These are phyloP conservation scores for Riparia riparia DNA, from an alignment of 2,113 vertebrate species.

Conservation along the genomic window DNA sequence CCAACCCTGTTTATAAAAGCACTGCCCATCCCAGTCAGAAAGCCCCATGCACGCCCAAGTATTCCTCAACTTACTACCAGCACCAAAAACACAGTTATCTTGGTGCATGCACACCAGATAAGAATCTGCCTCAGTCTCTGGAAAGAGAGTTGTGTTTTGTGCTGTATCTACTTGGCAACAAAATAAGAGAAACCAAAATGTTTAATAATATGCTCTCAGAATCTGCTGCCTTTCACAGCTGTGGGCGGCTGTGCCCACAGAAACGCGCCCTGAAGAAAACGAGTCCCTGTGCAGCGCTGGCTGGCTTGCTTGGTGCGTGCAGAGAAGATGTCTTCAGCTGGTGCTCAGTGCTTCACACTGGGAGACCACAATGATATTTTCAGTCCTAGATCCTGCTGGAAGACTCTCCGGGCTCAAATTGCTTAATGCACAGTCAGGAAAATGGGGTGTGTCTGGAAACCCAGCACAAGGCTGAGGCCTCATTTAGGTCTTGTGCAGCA, in stretches of 20 bases:
- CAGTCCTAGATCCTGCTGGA: neutral
- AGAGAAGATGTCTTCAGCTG: neutral
- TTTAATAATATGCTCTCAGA: constrained; percentile 26
- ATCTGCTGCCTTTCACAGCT: constrained; percentile 35
- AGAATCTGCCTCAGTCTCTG: neutral
- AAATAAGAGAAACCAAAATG: constrained; percentile 25
- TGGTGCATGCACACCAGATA: neutral
- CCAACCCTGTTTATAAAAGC: neutral
- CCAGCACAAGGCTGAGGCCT: neutral
- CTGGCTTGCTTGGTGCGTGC: neutral
- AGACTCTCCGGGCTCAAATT: neutral
- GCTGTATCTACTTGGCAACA: constrained; percentile 28
- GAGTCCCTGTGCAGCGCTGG: neutral
- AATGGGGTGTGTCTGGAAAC: neutral
- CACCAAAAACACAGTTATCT: neutral
- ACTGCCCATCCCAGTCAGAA: neutral
- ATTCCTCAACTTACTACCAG: neutral
- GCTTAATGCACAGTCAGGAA: neutral
- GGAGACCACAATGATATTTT: neutral
- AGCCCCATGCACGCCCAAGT: neutral
- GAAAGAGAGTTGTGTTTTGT: neutral
- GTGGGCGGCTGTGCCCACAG: constrained; percentile 26
- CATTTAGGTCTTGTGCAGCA: neutral
- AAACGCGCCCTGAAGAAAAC: neutral
- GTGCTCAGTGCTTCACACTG: neutral